Conservation (phyloP, 2,888 invertebrate species). For the Hypomecis atomaria region DNA sequence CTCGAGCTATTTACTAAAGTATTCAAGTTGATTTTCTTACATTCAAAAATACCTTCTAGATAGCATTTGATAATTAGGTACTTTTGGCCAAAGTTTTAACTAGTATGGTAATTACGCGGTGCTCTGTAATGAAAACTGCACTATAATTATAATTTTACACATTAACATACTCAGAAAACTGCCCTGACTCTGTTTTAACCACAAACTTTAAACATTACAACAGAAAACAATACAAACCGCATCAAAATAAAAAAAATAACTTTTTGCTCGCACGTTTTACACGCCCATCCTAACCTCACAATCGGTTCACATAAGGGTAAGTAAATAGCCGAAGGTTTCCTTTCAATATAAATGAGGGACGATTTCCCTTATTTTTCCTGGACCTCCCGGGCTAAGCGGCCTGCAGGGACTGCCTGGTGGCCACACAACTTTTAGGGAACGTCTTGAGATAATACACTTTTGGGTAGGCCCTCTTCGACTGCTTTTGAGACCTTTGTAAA, state of each 20-base stretch:
- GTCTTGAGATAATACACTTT: slow-evolving; percentile 56
- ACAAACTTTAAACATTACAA: background rate
- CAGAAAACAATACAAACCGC: background rate
- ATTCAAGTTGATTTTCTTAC: no score
- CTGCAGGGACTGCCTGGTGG: slow-evolving; percentile 61
- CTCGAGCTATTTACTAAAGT: no score
- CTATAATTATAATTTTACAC: no score
- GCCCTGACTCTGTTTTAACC: no score
- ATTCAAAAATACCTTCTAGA: no score
- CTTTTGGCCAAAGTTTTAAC: no score
- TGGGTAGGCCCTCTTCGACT: slow-evolving; percentile 49
- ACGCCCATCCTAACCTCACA: slow-evolving; percentile 3
- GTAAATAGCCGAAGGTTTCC: slow-evolving; percentile 55
- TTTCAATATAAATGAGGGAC: slow-evolving; percentile 78
- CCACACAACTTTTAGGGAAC: slow-evolving; percentile 55
- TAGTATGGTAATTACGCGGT: no score
- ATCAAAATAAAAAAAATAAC: background rate
- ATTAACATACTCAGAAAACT: no score
- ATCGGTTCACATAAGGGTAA: slow-evolving; percentile 31
- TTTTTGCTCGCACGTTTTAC: slow-evolving; percentile 1
- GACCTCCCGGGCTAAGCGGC: slow-evolving; percentile 72
- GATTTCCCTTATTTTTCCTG: slow-evolving; percentile 70
- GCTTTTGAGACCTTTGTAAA: slow-evolving; percentile 16
- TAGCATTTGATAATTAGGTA: no score
- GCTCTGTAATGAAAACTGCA: no score